Evolutionary conservation across 2,113 vertebrate genomes (phyloP), one percentile per base, ranked within the genome.

Genomic region (Peromyscus maniculatus): DNA sequence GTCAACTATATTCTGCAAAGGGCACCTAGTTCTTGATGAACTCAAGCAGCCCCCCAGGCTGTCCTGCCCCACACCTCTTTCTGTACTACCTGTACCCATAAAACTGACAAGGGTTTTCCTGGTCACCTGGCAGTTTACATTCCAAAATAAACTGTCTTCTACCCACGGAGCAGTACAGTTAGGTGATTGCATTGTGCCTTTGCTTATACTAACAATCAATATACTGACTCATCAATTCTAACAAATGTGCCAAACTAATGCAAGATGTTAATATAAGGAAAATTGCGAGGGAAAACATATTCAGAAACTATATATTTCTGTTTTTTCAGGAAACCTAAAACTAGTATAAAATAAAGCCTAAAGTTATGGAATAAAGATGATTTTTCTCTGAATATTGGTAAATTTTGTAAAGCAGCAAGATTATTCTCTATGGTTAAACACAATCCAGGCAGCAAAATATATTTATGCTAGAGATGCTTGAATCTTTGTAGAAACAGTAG

Each of bases 281-380:
- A 80, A 80, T 24, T 11, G 5, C 5, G 36, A 9, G 28, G 11
- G 11, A 64, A 84, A 22, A 75, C 31, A 15, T 72, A 22, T 39
- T 75, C 5, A 36, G 13, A 33, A 80, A 91, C 22, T 67, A 71
- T 83, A 49, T 87, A 79, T 22, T 89, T 89, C 33, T 83, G 55
- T 36, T 78, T 82, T 93, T 93, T 77, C 39, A 83, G 2, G 52
- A 95, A 87, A 57, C 31, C 19, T 57, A 89, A 83, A 89, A 77
- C 33, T 87, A 21, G 36, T 55, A 52, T n/a, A 59, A 71, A 71
- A 62, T 46, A 82, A 67, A 89, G 67, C 36, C 22, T 69, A 95
- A 86, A 67, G 46, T 8, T 96, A 33, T 84, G 7, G 26, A 91
- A 71, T 74, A 80, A 86, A 90, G 31, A 46, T 72, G 21, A 74